Conservation (phyloP, 2,113 vertebrate species). For the Cephalopterus ornatus region DNA sequence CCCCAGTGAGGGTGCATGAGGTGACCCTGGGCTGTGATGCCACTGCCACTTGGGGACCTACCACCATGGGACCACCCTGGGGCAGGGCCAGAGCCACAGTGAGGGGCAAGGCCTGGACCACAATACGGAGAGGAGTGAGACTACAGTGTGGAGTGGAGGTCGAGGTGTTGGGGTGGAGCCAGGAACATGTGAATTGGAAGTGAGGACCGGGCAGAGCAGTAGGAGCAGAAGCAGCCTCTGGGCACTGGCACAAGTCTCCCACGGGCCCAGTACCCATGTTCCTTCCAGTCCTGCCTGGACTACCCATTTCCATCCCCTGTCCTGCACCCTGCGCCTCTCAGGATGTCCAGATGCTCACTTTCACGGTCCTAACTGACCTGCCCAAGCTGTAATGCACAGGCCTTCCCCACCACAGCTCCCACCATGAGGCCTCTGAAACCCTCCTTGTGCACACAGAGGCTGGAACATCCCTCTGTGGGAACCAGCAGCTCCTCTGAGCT, state of each 20-base stretch:
- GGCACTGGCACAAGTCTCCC: not conserved
- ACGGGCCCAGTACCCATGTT: not conserved
- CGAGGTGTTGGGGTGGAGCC: not conserved
- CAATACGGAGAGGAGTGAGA: not conserved
- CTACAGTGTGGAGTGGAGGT: not conserved
- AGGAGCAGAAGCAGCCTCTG: not conserved
- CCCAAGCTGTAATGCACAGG: not conserved
- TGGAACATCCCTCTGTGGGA: not conserved
- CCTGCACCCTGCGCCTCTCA: not conserved
- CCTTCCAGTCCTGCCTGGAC: not conserved
- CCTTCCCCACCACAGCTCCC: not conserved
- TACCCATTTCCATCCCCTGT: not conserved
- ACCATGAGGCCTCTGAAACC: not conserved
- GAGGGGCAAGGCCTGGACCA: not conserved
- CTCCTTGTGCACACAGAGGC: not conserved
- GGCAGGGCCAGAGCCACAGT: not conserved
- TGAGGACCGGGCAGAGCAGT: not conserved
- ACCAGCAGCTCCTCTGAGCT: not conserved
- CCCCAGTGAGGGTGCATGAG: not conserved
- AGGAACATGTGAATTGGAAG: not conserved
- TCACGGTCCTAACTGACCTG: not conserved
- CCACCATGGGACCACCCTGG: not conserved
- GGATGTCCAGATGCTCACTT: not conserved
- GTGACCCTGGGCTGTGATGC: not conserved
- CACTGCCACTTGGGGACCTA: not conserved